Conservation (phyloP, 1,140 invertebrate species). For the Harlomillsia oculata region DNA sequence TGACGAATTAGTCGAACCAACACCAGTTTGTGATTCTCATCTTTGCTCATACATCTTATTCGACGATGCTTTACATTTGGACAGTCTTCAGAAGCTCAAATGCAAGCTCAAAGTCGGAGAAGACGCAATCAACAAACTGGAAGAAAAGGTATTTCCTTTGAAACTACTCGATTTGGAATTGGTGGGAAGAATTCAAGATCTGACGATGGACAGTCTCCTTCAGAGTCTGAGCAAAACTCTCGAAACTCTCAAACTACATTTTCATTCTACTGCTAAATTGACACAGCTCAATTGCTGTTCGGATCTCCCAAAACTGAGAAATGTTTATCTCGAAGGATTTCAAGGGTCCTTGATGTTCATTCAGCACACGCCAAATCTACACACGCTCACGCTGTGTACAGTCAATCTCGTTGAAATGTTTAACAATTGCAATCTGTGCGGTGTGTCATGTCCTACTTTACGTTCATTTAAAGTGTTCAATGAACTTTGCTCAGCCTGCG, state of each 20-base stretch:
- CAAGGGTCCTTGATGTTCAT: too few species aligned
- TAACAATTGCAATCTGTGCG: background rate
- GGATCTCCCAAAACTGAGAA: too few species aligned
- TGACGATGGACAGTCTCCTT: background rate
- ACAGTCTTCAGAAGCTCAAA: background rate
- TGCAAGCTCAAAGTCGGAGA: background rate
- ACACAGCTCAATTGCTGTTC: too few species aligned
- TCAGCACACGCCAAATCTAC: too few species aligned
- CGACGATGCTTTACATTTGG: background rate
- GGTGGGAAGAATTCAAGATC: background rate
- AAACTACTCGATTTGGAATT: background rate
- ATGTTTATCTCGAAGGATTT: too few species aligned
- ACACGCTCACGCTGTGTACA: too few species aligned
- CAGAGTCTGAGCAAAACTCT: background rate
- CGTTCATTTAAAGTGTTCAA: background rate
- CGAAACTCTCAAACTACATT: background rate
- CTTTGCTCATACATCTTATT: too few species aligned
- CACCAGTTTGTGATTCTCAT: too few species aligned
- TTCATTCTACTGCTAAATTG: background rate
- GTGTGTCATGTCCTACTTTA: background rate
- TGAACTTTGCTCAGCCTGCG: background rate
- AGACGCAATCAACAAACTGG: background rate
- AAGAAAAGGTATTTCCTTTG: background rate
- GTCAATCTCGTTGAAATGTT: too few species aligned
- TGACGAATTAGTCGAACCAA: slow-evolving; percentile 2